Percentiles rank a stretch among this genome's conserved stretches.
These are phyloP conservation scores for Toxotes chatareus DNA, from an alignment of 2,113 vertebrate genomes.

Conservation along the genomic window DNA sequence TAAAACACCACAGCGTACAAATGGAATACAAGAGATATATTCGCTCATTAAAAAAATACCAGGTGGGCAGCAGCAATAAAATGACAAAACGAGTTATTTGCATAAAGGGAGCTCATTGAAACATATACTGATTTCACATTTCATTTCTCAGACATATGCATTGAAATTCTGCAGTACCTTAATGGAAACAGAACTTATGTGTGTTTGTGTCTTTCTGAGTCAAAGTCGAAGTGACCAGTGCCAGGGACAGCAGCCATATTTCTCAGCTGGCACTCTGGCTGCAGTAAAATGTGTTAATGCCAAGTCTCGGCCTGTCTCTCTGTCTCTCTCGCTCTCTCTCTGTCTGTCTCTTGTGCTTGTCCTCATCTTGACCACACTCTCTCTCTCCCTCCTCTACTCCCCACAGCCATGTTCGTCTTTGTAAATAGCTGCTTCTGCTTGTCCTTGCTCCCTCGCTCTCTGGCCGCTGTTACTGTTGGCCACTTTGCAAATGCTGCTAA, in stretches of 20 bases:
- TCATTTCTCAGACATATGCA: background rate
- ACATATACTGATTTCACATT: background rate
- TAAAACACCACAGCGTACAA: too few species aligned
- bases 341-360: background rate
- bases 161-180: background rate
- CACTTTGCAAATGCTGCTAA: constrained; percentile 16
- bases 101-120: background rate
- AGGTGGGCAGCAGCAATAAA: background rate
- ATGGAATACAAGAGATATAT: too few species aligned
- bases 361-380: too few species aligned
- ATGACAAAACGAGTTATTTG: background rate
- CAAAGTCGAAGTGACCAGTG: constrained; percentile 53
- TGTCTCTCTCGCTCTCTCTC: constrained; percentile 7
- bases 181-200: constrained; percentile 21
- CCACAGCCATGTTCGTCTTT: constrained; percentile 23
- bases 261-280: constrained; percentile 52
- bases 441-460: constrained; percentile 10
- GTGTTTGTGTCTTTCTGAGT: constrained; percentile 40
- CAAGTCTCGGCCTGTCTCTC: constrained; percentile 37
- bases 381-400: background rate
- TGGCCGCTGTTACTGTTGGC: background rate
- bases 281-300: constrained; percentile 42
- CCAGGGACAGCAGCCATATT: constrained; percentile 51
- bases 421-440: constrained; percentile 24
- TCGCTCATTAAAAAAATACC: background rate